Base-by-base conservation (phyloP, 2,113 vertebrate genomes). In the Tragelaphus buxtoni region DNA sequence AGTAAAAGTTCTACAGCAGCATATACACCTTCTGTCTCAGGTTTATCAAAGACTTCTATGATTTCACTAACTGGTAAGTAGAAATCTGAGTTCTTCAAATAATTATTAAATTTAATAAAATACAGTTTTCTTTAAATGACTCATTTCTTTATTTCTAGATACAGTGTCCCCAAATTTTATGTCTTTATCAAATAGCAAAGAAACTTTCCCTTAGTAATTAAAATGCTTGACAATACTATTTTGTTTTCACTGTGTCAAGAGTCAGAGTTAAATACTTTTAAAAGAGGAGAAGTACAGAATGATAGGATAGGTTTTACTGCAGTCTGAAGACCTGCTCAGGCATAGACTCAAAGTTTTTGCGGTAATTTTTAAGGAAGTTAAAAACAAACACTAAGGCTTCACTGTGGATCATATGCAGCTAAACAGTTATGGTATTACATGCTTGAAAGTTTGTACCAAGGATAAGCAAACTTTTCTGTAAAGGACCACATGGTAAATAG, bases 51-150 rank as follows among this genome's bases (percentile, higher is more conserved):
- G 96, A 97, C 97, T 83, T 97, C 98, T 90, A 32, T 98, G 97
- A 92, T 99, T 60, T 98, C 99, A 49, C 98, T 99, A 93, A 97
- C 95, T 91, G 99, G 99, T 99, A 97, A 99, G 99, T 98, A 97
- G n/a, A 85, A 69, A 65, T 35, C 30, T 49, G 56, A 79, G 12
- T 22, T 61, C n/a, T 94, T 95, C 30, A 53, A 65, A 51, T 65
- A 72, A 17, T 51, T 30, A 53, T 45, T 87, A 28, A 61, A 65
- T 35, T 86, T 79, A 49, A 32, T 65, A 69, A 96, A 82, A 55
- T 92, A 32, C 4, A 32, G 42, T 60, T 94, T 95, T 79, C 81
- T 63, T 89, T 92, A 87, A 90, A 26, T 69, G 24, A 65, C 16
- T 39, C n/a, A 30, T 63, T 85, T 65, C 58, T 95, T 90, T 77